Evolutionary conservation across 2,888 invertebrate species (phyloP).

Genomic region (Pomacea canaliculata): DNA sequence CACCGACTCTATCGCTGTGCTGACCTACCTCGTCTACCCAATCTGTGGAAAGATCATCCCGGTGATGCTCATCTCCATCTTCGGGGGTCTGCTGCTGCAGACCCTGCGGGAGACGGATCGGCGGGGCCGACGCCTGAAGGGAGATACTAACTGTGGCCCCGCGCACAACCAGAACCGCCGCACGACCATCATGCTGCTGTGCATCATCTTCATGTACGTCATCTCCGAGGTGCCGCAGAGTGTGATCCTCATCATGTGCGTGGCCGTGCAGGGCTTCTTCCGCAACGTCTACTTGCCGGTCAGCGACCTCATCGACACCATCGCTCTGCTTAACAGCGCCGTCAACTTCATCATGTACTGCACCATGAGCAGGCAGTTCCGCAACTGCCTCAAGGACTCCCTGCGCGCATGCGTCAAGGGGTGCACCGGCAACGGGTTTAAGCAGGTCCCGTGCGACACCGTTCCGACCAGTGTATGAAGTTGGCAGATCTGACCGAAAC

Average conservation of each 20-base stretch:
- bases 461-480: too few relatives aligned
- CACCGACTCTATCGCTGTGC: slow-evolving; percentile 30
- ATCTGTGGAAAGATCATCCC: slow-evolving; percentile 92
- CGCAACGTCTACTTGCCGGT: slow-evolving; percentile 73
- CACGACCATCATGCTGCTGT: slow-evolving; percentile 89
- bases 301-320: slow-evolving; percentile 86
- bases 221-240: slow-evolving; percentile 78
- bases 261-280: slow-evolving; percentile 76
- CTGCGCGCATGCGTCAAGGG: slow-evolving; percentile 66
- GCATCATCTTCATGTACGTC: slow-evolving; percentile 80
- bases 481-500: too few relatives aligned
- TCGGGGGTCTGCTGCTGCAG: slow-evolving; percentile 69
- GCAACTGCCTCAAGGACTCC: slow-evolving; percentile 75
- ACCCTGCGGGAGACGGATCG: slow-evolving; percentile 64
- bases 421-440: background rate
- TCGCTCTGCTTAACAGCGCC: slow-evolving; percentile 89
- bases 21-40: slow-evolving; percentile 85
- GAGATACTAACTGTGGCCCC: slow-evolving; percentile 32
- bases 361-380: slow-evolving; percentile 92
- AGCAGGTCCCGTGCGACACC: too few relatives aligned
- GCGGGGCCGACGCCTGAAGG: slow-evolving; percentile 48
- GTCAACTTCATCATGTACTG: slow-evolving; percentile 94
- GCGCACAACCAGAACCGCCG: slow-evolving; percentile 72
- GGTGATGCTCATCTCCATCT: slow-evolving; percentile 85
- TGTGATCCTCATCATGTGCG: slow-evolving; percentile 37